Evolutionary conservation across 1,140 invertebrate genomes (phyloP), one percentile per base, ranked within the genome.

Genomic region (Aricia agestis): DNA sequence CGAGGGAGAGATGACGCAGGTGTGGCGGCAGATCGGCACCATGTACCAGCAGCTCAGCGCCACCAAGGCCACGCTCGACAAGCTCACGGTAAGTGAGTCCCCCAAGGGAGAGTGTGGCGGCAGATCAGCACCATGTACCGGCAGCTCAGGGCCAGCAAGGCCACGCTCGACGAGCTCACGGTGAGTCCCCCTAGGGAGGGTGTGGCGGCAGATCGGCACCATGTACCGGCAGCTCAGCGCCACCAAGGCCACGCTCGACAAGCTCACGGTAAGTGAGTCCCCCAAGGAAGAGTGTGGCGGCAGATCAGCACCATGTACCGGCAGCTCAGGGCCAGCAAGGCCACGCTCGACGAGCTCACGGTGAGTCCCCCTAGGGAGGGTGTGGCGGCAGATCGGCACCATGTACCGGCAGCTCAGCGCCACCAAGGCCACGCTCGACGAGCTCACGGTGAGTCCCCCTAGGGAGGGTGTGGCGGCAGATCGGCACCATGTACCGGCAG

Each of bases 21-120:
- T 97, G 1, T 97, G 96, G 96, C 89, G 96, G 17, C 96, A 97
- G 89, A 97, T 97, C 76, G 96, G 96, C 72, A 96, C 97, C 17
- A 97, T 98, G 96, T 96, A 97, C 84, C 94, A 96, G 74, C 96
- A 97, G 82, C 94, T 98, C 79, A 95, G 94, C 17, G 94, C 95
- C 67, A 97, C 94, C 80, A 95, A 95, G 9, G 93, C 94, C 59
- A 93, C 95, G 2, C 86, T 98, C 4, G 95, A 95, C 68, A 86
- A 82, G 70, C 80, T 91, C 7, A 82, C 78, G 67, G 88, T 90
- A 63, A 85, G 76, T 78, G 32, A 52, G 5, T 45, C 32, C 63
- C 25, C 3, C 25, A 2, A 25, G 25, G 25, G 25, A 25, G 25
- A n/a, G n/a, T n/a, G n/a, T n/a, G n/a, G n/a, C n/a, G n/a, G n/a